Evolutionary conservation across 2,113 vertebrate genomes (phyloP).

Genomic region (Coturnix japonica): DNA sequence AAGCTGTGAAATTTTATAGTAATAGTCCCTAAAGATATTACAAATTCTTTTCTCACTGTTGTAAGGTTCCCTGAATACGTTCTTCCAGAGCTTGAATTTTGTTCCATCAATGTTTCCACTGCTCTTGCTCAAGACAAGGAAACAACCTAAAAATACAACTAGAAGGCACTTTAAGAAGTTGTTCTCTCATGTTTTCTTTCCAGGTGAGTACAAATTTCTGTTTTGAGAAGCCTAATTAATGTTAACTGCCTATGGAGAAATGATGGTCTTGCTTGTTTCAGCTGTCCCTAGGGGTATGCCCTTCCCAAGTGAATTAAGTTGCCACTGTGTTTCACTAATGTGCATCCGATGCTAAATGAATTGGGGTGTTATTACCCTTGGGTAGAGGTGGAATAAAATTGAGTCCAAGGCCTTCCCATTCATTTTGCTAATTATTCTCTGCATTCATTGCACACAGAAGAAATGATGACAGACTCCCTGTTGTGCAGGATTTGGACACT

Average conservation of each 20-base stretch:
- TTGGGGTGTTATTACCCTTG: conserved; percentile 39
- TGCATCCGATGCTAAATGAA: conserved; percentile 56
- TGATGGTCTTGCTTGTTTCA: background rate
- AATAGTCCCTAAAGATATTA: background rate
- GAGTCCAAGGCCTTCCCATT: conserved; percentile 51
- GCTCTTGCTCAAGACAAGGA: background rate
- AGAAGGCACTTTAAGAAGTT: background rate
- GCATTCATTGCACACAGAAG: conserved; percentile 47
- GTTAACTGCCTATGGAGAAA: conserved; percentile 1
- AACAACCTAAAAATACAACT: background rate
- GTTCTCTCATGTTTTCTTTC: background rate
- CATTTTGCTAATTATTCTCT: conserved; percentile 59
- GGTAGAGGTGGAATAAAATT: conserved; percentile 61
- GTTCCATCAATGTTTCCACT: background rate
- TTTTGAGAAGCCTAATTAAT: conserved; percentile 1
- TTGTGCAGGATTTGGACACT: conserved; percentile 32
- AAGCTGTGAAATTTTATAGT: conserved; percentile 16
- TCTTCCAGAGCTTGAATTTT: background rate
- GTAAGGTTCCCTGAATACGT: background rate
- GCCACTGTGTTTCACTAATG: conserved; percentile 43
- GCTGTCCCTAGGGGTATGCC: background rate
- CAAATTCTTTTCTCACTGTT: background rate
- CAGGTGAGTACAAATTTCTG: background rate
- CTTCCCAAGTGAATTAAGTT: conserved; percentile 50
- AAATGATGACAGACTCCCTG: conserved; percentile 64